Percentiles rank a stretch among this genome's conserved stretches.
Evolutionary conservation across 1,140 invertebrate genomes (phyloP).

Genomic region (Papilio xuthus): DNA sequence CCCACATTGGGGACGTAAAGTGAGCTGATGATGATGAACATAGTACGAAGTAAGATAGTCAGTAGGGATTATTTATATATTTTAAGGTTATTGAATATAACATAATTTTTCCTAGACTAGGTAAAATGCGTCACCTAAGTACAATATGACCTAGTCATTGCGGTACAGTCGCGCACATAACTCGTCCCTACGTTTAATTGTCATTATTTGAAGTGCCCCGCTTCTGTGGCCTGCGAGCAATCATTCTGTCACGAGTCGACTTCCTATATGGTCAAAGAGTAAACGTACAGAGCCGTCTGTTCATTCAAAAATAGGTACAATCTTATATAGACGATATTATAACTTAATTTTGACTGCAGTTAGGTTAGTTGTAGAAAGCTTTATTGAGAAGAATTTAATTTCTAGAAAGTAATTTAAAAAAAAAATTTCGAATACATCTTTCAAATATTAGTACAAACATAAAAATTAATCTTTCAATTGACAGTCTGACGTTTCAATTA

Average conservation of each 20-base stretch:
- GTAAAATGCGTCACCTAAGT: constrained; percentile 25
- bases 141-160: constrained; percentile 38
- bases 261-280: constrained; percentile 41
- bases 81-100: too few species aligned
- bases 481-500: neutral
- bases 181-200: constrained; percentile 42
- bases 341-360: neutral
- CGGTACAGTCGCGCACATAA: constrained; percentile 25
- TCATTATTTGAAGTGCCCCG: constrained; percentile 45
- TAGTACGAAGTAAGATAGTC: too few species aligned
- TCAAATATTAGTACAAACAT: neutral
- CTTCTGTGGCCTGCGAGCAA: constrained; percentile 42
- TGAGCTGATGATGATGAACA: too few species aligned
- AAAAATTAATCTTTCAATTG: neutral
- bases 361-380: neutral
- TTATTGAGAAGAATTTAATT: too few species aligned
- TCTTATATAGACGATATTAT: neutral
- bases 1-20: too few species aligned
- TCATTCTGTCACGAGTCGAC: constrained; percentile 42
- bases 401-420: too few species aligned
- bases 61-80: too few species aligned
- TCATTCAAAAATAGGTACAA: constrained; percentile 32
- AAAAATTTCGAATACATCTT: neutral
- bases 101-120: neutral
- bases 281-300: neutral